Conservation (phyloP, 2,797 vertebrate species). For the Eulemur rubriventer region DNA sequence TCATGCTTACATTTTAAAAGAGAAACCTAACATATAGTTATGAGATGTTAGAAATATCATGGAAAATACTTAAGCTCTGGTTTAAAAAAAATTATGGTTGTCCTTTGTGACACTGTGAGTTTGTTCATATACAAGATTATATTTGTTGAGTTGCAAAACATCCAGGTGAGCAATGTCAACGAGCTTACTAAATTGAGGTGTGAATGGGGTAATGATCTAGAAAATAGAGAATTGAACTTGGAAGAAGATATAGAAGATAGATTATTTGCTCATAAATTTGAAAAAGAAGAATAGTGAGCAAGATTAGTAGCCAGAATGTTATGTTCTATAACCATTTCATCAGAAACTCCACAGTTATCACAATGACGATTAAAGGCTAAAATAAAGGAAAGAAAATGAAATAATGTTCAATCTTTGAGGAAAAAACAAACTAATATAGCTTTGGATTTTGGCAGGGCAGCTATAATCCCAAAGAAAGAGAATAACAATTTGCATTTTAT, state of each 20-base stretch:
- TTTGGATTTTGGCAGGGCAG: constrained; percentile 53
- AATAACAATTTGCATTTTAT: constrained; percentile 60
- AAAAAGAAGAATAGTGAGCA: constrained; percentile 12
- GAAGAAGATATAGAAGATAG: neutral
- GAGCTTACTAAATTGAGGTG: constrained; percentile 2
- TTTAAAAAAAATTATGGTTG: neutral
- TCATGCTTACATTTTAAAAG: neutral
- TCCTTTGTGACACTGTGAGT: constrained; percentile 22
- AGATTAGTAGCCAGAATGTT: neutral
- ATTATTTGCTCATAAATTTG: constrained; percentile 14
- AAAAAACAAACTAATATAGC: neutral
- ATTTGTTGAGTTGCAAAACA: constrained; percentile 46
- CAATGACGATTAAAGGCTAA: neutral
- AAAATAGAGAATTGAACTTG: constrained; percentile 25
- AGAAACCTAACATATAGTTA: neutral
- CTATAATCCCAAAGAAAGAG: constrained; percentile 39
- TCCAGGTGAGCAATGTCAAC: neutral
- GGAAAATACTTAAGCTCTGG: neutral
- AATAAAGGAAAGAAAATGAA: neutral
- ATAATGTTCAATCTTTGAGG: constrained; percentile 28
- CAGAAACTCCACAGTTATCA: neutral
- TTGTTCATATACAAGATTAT: neutral
- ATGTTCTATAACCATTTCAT: neutral
- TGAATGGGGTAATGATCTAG: constrained; percentile 18
- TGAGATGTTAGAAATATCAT: neutral